phyloP scores from a whole-genome alignment of 2,113 vertebrate genomes.

The Cephalopterus ornatus region DNA sequence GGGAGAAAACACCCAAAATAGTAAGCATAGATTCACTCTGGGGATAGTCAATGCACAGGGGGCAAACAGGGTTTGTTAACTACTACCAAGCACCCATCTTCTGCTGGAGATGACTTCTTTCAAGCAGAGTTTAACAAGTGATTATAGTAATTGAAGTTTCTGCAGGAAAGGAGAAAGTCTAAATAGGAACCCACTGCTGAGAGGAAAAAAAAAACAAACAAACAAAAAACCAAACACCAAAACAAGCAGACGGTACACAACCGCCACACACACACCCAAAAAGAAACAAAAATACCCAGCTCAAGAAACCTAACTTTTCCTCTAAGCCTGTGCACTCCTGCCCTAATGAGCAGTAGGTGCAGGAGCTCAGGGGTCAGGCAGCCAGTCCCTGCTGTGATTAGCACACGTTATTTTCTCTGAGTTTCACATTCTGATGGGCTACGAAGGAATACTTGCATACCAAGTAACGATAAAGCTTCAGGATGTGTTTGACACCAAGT shows the following conservation, averaged over 20 bases:
- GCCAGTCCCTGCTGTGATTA: neutral
- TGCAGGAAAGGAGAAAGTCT: neutral
- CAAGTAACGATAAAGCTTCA: neutral
- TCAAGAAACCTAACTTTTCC: neutral
- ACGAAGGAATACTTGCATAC: neutral
- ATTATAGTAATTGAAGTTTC: neutral
- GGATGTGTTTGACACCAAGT: neutral
- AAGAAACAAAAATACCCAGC: neutral
- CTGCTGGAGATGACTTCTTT: neutral
- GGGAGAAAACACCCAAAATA: rapidly evolving
- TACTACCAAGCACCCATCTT: neutral
- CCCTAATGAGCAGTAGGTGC: neutral
- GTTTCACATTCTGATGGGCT: neutral
- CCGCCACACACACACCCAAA: neutral
- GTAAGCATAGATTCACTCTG: neutral
- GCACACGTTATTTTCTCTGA: neutral
- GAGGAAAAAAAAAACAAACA: neutral
- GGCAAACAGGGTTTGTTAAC: neutral
- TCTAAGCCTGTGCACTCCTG: rapidly evolving
- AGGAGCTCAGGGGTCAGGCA: neutral
- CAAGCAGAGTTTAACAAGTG: neutral
- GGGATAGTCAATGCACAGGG: neutral
- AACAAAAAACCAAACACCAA: neutral
- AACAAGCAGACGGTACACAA: neutral
- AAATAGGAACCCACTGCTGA: neutral